These are phyloP conservation scores for Nycteola revayana DNA, from an alignment of 2,888 invertebrate species.

Conservation along the genomic window DNA sequence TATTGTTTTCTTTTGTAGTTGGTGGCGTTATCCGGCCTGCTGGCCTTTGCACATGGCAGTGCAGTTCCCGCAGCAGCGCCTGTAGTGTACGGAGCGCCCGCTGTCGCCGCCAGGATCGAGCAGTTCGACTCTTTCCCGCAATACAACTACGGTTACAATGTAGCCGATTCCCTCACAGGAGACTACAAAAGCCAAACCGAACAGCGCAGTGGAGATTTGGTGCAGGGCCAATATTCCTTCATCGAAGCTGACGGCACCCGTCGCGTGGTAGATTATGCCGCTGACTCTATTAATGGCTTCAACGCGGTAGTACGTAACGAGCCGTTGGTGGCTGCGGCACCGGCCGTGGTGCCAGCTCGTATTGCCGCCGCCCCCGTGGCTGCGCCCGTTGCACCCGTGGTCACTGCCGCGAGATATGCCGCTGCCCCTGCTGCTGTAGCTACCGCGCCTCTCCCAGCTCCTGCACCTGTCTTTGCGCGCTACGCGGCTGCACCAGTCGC, in stretches of 20 bases:
- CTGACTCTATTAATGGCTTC: conserved; percentile 64
- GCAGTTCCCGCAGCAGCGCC: conserved; percentile 57
- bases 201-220: conserved; percentile 76
- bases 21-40: conserved; percentile 65
- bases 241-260: conserved; percentile 63
- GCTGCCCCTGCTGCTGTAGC: conserved; percentile 9
- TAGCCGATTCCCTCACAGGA: conserved; percentile 63
- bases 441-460: conserved; percentile 9
- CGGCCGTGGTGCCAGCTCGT: conserved; percentile 32
- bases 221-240: conserved; percentile 65
- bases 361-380: conserved; percentile 20
- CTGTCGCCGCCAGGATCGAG: conserved; percentile 48
- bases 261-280: conserved; percentile 64
- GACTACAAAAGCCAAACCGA: conserved; percentile 72
- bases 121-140: conserved; percentile 81
- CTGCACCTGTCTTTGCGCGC: conserved; percentile 10
- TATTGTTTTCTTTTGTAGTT: conserved; percentile 46
- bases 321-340: conserved; percentile 35
- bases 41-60: conserved; percentile 60
- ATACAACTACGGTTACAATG: conserved; percentile 72
- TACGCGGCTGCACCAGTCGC: conserved; percentile 13
- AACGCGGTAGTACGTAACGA: conserved; percentile 66
- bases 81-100: conserved; percentile 41
- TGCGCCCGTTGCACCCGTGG: conserved; percentile 6
- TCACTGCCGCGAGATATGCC: conserved; percentile 10